Base-by-base conservation (phyloP, 2,888 invertebrate genomes). In the Drosophila infuscata region DNA sequence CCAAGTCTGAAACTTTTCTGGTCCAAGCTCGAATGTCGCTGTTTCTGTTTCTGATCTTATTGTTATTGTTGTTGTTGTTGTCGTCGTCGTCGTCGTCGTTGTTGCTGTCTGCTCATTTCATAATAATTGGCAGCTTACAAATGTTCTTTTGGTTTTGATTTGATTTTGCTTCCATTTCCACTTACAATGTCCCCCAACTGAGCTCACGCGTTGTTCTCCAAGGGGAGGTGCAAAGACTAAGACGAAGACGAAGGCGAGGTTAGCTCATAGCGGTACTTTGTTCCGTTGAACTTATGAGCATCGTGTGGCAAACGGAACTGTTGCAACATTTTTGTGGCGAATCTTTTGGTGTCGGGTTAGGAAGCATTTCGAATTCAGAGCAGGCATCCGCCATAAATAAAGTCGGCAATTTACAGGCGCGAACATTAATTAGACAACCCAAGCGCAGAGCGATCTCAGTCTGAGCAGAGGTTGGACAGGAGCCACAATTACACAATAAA, bases 101-200 rank as follows among this genome's bases (percentile, higher is more conserved):
- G 61, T 38, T 68, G 58, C 70, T 74, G 80, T 79, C 84, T 79
- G 54, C 58, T 71, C 71, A 74, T 83, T 85, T 85, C 85, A 85
- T 85, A 85, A 85, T 85, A 85, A 85, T 85, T 85, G 88, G 88
- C 85, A 85, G 86, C 83, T 85, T 86, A 83, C 86, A 86, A 85
- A 85, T 85, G 83, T 85, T 83, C 82, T 86, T 86, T 85, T 54
- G 77, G 77, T 77, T 85, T 85, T 86, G 83, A 25, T 25, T 25
- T 25, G 25, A 88, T 88, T 76, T 78, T 56, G 61, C 61, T 72
- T 72, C 84, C 59, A 76, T 71, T 70, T 79, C 70, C 41, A 72
- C 58, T 81, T 61, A 59, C 49, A 68, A 46, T 57, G 68, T 59
- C 66, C 62, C 70, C 67, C 64, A 58, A 54, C 57, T 54, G 59